phyloP scores from a whole-genome alignment of 2,797 vertebrate genomes.

The Huso huso region DNA sequence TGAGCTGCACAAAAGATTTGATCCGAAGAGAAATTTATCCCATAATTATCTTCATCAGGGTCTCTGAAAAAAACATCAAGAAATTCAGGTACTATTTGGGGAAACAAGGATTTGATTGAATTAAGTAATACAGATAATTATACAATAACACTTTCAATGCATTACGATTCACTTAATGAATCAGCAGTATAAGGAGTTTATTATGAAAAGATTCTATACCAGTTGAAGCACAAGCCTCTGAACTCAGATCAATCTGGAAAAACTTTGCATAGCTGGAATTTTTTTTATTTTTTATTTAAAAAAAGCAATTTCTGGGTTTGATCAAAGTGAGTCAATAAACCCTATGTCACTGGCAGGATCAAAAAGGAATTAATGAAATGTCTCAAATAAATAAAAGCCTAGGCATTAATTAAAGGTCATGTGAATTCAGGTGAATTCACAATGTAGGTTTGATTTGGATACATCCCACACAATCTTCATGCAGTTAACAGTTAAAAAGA shows the following conservation, averaged over 20 bases:
- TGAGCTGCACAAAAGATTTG: conserved; percentile 83
- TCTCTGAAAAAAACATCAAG: conserved; percentile 88
- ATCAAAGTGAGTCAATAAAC: not conserved
- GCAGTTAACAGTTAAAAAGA: no score
- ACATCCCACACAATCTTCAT: conserved; percentile 2
- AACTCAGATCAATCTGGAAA: no score
- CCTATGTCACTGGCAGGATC: conserved; percentile 3
- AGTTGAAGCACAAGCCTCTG: no score
- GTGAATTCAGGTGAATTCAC: not conserved
- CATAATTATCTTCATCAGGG: conserved; percentile 86
- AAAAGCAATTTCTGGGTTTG: no score
- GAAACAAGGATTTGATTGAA: no score
- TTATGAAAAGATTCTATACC: no score
- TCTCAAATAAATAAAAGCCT: conserved; percentile 5
- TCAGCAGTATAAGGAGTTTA: no score
- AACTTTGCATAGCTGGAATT: no score
- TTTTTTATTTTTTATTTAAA: no score
- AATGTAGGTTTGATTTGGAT: conserved; percentile 1
- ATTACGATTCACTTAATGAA: not conserved
- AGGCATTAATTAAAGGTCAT: conserved; percentile 15
- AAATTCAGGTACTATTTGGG: conserved; percentile 69
- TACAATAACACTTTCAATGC: not conserved
- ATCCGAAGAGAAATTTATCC: conserved; percentile 89
- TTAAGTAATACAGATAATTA: not conserved
- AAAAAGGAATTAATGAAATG: conserved; percentile 11